Base-by-base conservation (phyloP, 2,113 vertebrate species). In the Osmerus eperlanus region DNA sequence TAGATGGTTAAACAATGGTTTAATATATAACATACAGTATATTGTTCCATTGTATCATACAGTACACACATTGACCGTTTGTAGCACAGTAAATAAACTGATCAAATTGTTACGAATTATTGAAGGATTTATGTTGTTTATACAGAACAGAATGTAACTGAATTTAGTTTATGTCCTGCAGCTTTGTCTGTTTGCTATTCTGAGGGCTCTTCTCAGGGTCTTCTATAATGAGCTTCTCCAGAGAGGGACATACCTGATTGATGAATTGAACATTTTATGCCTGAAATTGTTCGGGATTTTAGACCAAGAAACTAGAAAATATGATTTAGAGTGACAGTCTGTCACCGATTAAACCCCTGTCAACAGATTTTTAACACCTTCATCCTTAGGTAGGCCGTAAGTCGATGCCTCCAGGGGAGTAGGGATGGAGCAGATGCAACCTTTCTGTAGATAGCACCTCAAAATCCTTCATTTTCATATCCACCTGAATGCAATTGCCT, bases 401-500 rank as follows among this genome's bases (percentile, higher is more conserved):
- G 74, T 59, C 70, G 6, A 47, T 72, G 68, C 79, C 80, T 71
- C 76, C 61, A 78, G n/a, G 74, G 60, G 67, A 63, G 12, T 61
- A 56, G 68, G 68, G 78, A 81, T 87, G 88, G 8, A 47, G 41
- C 9, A 47, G 41, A 47, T 47, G 41, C 41, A 47, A 47, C 88
- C 80, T 89, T 82, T 76, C 47, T 77, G 54, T 70, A 81, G 82
- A 84, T 81, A 77, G 82, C 82, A 78, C 82, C 83, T 88, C 77
- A 70, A 76, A 83, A 86, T n/a, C 79, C 81, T 90, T 87, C 71
- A 91, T 91, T 92, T 91, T 86, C 86, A 90, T 81, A 82, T 84
- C 83, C 21, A 70, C 71, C 74, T 74, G 58, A 63, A 78, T 84
- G 82, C 74, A 81, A 89, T 80, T 74, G 74, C 65, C 60, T 75